Conservation (phyloP, 2,797 vertebrate species). For the Emydoidea blandingii region DNA sequence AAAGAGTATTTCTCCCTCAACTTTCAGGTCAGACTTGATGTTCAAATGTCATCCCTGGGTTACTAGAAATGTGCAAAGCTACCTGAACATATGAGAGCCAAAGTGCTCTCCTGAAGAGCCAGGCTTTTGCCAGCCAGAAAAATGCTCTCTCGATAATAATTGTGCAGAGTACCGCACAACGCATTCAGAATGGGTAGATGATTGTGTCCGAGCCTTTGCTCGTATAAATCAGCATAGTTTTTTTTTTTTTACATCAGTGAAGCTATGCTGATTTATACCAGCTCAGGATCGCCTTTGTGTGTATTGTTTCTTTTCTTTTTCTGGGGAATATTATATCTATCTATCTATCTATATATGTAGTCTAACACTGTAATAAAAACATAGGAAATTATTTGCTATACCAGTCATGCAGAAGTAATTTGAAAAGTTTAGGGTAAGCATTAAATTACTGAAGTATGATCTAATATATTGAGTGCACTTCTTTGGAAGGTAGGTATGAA, state of each 20-base stretch:
- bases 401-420: conserved; percentile 16
- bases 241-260: conserved; percentile 1
- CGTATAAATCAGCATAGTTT: neutral
- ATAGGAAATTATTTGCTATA: conserved; percentile 19
- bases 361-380: neutral
- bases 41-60: conserved; percentile 43
- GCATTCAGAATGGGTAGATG: conserved; percentile 36
- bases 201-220: neutral
- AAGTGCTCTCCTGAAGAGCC: conserved; percentile 58
- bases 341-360: neutral
- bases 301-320: conserved; percentile 50
- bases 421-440: conserved; percentile 3
- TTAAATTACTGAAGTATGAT: neutral
- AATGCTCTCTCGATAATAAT: conserved; percentile 46
- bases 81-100: conserved; percentile 38
- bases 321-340: conserved; percentile 9
- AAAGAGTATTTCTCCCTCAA: conserved; percentile 56
- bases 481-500: neutral
- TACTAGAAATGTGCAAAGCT: conserved; percentile 53
- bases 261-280: neutral
- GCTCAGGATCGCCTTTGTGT: neutral
- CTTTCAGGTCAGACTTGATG: conserved; percentile 59
- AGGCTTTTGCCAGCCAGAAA: conserved; percentile 39
- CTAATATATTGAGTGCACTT: neutral
- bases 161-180: conserved; percentile 45